Evolutionary conservation across 2,797 vertebrate species (phyloP).

Genomic region (Peromyscus melanophrys): DNA sequence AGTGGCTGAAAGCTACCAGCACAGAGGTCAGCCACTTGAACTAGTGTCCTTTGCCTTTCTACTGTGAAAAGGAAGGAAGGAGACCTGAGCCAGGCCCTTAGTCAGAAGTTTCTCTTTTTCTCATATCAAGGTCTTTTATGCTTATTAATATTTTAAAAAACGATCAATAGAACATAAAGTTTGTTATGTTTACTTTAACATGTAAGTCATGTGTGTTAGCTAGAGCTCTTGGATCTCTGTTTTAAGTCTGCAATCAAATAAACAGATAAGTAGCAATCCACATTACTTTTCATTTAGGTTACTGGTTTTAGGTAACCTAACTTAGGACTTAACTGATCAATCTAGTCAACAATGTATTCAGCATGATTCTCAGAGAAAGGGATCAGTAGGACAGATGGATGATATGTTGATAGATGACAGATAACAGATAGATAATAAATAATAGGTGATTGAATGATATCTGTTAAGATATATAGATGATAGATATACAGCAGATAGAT

Average conservation of each 20-base stretch:
- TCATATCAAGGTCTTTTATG: not conserved
- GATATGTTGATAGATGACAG: not conserved
- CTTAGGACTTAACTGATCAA: not conserved
- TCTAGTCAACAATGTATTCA: not conserved
- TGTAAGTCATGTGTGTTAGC: not conserved
- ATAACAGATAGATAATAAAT: not conserved
- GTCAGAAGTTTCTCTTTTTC: not conserved
- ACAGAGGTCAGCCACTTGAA: not conserved
- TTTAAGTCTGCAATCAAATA: not conserved
- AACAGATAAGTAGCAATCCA: not conserved
- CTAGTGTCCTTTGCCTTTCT: not conserved
- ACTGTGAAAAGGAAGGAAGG: not conserved
- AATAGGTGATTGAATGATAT: not conserved
- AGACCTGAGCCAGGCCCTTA: not conserved
- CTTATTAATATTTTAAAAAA: slow-evolving; percentile 17
- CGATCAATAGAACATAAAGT: not conserved
- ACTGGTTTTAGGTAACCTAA: not conserved
- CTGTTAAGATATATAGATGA: not conserved
- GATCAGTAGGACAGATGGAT: not conserved
- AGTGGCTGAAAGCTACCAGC: not conserved
- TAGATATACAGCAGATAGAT: not conserved
- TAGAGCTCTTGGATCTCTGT: not conserved
- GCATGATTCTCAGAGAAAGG: not conserved
- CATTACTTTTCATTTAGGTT: not conserved
- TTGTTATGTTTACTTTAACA: not conserved